phyloP scores from a whole-genome alignment of 2,888 invertebrate genomes.

The Drosophila putrida region DNA sequence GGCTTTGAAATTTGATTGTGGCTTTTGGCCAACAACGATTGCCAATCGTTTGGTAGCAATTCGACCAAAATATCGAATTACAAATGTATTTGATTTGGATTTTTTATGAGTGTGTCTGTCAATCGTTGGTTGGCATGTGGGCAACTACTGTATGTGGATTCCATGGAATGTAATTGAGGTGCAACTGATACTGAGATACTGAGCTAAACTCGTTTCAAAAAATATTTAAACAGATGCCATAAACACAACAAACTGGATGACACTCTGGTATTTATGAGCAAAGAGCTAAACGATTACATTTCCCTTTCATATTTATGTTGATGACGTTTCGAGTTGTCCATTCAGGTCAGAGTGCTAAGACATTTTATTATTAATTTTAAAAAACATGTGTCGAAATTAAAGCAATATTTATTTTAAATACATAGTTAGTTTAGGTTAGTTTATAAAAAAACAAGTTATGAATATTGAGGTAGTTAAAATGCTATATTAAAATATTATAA shows the following conservation, averaged over 20 bases:
- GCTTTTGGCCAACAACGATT: conserved; percentile 46
- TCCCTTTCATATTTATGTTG: background rate
- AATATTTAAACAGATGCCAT: conserved; percentile 32
- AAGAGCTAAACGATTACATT: conserved; percentile 14
- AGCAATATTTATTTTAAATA: too few relatives aligned
- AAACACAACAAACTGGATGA: conserved; percentile 12
- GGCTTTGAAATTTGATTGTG: conserved; percentile 76
- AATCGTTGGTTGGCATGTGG: conserved; percentile 25
- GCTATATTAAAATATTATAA: too few relatives aligned
- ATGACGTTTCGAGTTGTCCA: background rate
- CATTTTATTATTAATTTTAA: too few relatives aligned
- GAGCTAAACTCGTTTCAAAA: conserved; percentile 30
- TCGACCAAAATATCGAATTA: conserved; percentile 73
- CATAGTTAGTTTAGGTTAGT: too few relatives aligned
- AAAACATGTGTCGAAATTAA: too few relatives aligned
- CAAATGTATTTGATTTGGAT: conserved; percentile 66
- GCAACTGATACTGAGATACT: background rate
- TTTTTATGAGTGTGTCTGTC: conserved; percentile 51
- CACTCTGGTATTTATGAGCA: conserved; percentile 14
- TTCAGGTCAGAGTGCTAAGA: too few relatives aligned
- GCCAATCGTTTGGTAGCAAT: conserved; percentile 51
- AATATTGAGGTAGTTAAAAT: too few relatives aligned
- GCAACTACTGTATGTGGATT: conserved; percentile 44
- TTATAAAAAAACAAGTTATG: too few relatives aligned
- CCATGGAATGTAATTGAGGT: conserved; percentile 44